phyloP scores from a whole-genome alignment of 2,888 invertebrate species.

The Gerris lacustris region DNA sequence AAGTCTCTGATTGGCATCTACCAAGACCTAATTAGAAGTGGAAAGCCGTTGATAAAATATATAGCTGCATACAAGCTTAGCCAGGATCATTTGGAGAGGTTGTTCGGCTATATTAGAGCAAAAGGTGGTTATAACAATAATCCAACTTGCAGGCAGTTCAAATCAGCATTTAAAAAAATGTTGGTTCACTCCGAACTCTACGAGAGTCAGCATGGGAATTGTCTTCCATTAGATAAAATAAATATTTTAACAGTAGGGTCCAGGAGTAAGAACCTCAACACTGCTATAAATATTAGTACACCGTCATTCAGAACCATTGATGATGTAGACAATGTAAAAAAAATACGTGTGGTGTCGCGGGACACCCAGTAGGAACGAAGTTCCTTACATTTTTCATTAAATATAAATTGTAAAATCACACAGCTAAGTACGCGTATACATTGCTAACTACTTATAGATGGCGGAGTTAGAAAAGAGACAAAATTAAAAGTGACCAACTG shows the following conservation, averaged over 20 bases:
- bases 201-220: background rate
- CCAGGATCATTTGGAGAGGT: constrained; percentile 20
- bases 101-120: constrained; percentile 16
- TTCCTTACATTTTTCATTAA: too few species aligned
- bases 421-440: too few species aligned
- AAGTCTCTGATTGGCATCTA: too few species aligned
- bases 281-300: background rate
- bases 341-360: too few species aligned
- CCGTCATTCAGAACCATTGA: background rate
- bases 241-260: background rate
- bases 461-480: too few species aligned
- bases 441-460: too few species aligned
- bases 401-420: too few species aligned
- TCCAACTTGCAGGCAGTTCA: constrained; percentile 3
- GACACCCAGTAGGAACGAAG: too few species aligned
- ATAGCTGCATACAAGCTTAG: constrained; percentile 18
- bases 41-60: too few species aligned
- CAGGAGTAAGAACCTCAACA: background rate
- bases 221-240: background rate
- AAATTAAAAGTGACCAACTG: too few species aligned
- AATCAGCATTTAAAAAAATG: background rate
- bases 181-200: background rate
- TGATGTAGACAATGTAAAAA: background rate
- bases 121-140: constrained; percentile 18
- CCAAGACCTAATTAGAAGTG: too few species aligned